Evolutionary conservation across 2,888 invertebrate species (phyloP), one percentile per base, ranked within the genome.

Genomic region (Drosophila neoperkinsi): DNA sequence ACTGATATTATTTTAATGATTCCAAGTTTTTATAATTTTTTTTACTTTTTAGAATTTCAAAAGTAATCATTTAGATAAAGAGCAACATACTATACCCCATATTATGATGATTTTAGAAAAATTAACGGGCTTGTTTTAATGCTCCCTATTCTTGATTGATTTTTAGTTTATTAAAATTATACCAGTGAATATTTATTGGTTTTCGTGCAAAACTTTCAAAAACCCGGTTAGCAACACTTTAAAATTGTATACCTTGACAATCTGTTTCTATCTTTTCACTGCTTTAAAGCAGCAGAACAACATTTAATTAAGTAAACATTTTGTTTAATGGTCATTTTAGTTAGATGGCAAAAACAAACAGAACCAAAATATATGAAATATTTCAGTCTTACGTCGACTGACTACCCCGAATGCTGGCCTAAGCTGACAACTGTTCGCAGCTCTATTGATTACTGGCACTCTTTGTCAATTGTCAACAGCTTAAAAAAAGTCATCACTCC

Each of bases 391-490:
- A 11, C 5, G 13, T 2, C 25, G 7, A 33, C 34, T 72, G 74
- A 52, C 25, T 74, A 61, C 71, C 64, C 66, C 69, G 64, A 80
- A 63, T 77, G 71, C n/a, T 65, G 64, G 41, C 56, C 64, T 46
- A 64, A 68, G 57, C 68, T 21, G 69, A 38, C 70, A 55, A 57
- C 31, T 38, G 46, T 62, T 43, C 18, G 74, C 38, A 52, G 34
- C 59, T 28, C 49, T 36, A 69, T 77, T 70, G 67, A 65, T 59
- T 31, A 34, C 60, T 28, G 41, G 18, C 49, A 65, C 57, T 59
- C 61, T 77, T 71, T 72, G 80, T 64, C 68, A 67, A 84, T 74
- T 79, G 81, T 68, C 74, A 77, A 68, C 43, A 53, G 87, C 82
- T 72, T 64, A 70, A 60, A 55, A 41, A 57, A 65, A 71, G 59